Evolutionary conservation across 2,113 vertebrate species (phyloP), one percentile per base, ranked within the genome.

Genomic region (Oncorhynchus nerka): DNA sequence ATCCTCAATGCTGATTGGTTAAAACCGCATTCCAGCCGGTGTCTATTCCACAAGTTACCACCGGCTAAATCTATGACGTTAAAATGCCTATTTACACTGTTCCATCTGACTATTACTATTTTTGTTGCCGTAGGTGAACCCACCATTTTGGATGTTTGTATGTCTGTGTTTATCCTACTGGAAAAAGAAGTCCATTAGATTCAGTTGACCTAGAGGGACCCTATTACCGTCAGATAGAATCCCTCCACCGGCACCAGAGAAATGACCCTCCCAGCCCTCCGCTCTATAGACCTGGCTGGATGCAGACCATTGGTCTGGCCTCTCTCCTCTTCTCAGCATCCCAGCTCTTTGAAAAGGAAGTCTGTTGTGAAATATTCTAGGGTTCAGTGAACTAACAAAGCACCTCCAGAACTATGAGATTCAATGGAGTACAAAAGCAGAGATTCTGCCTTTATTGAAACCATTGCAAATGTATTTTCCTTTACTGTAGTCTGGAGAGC

Each of bases 371-470:
- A 68, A 68, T 34, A 68, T 6, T 30, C 19, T 28, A 39, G 19
- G 67, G 15, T 16, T 45, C 67, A 68, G 30, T 39, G 32, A 32
- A 77, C 81, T 84, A 88, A 92, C 85, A 89, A 92, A 84, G 83
- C 79, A 83, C 85, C 90, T 89, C 86, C 86, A 85, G 85, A 71
- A 76, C 19, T 28, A 65, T 83, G 83, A 86, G 86, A 79, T 85
- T 86, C 77, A 67, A 22, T 62, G 59, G 59, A 62, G 59, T 22
- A n/a, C n/a, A 77, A 83, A 84, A 64, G 69, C 59, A 75, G 73
- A 83, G 82, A 88, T 83, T 24, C 80, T 84, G 75, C 83, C 79
- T 67, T 73, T 70, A 48, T 24, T 65, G 59, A 34, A 62, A 24
- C n/a, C 34, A 26, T 48, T 45, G 19, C 20, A 22, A 68, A 32